Conservation (phyloP, 2,113 vertebrate species). For the Lontra canadensis region DNA sequence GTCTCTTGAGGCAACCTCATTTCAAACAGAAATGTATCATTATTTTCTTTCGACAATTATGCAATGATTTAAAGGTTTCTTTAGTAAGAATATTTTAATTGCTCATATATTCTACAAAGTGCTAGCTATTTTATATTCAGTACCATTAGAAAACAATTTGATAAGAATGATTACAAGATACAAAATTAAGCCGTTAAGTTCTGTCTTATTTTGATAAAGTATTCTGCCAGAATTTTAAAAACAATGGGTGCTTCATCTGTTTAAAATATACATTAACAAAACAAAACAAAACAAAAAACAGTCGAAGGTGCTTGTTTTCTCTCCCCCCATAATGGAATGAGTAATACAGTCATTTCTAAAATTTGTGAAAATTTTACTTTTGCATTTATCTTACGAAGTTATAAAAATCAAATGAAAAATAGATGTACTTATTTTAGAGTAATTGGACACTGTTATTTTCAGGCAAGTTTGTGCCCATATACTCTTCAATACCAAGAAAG, state of each 20-base stretch:
- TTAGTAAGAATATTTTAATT: not conserved
- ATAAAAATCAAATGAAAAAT: not conserved
- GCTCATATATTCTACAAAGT: not conserved
- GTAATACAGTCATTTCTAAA: not conserved
- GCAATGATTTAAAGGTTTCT: not conserved
- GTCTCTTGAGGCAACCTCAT: not conserved
- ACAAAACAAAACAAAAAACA: not conserved
- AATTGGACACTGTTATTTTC: not conserved
- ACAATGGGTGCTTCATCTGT: not conserved
- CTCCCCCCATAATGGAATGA: not conserved
- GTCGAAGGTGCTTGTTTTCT: not conserved
- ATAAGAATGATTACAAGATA: not conserved
- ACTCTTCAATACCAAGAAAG: not conserved
- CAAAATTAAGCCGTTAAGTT: slow-evolving; percentile 10
- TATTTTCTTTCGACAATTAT: not conserved
- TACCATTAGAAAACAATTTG: not conserved
- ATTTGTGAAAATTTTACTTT: not conserved
- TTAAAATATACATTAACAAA: not conserved
- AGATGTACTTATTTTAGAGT: not conserved
- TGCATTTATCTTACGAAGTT: not conserved
- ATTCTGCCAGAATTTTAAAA: not conserved
- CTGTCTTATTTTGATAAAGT: not conserved
- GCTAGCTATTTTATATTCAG: not conserved
- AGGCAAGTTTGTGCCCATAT: not conserved
- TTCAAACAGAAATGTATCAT: not conserved